These are phyloP conservation scores for Semnornis frantzii DNA, from an alignment of 2,113 vertebrate species.

Conservation along the genomic window DNA sequence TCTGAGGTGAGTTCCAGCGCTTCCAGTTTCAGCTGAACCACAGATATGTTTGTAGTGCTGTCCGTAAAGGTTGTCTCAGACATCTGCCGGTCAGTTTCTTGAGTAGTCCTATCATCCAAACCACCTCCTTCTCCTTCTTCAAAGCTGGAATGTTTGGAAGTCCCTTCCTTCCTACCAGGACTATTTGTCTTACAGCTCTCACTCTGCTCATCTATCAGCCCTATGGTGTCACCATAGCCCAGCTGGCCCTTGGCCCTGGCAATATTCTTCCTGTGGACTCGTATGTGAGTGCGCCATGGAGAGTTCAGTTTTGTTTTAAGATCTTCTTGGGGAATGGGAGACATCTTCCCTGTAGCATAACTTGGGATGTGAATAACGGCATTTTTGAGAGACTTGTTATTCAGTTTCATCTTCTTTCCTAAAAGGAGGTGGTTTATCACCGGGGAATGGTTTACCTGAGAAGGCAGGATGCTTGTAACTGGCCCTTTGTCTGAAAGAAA, in stretches of 20 bases:
- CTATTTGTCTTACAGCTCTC: conserved; percentile 61
- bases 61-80: conserved; percentile 51
- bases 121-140: neutral
- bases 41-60: conserved; percentile 53
- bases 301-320: conserved; percentile 82
- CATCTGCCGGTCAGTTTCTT: conserved; percentile 62
- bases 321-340: conserved; percentile 75
- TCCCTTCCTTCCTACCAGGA: conserved; percentile 5
- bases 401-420: conserved; percentile 85
- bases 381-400: conserved; percentile 76
- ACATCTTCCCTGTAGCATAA: conserved; percentile 64
- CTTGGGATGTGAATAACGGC: conserved; percentile 77
- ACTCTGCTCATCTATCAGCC: conserved; percentile 77
- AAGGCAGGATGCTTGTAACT: conserved; percentile 88
- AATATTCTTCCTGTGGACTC: conserved; percentile 87
- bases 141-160: neutral
- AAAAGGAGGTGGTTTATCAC: conserved; percentile 97
- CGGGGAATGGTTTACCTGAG: conserved; percentile 89
- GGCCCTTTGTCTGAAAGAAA: conserved; percentile 91
- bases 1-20: conserved; percentile 76
- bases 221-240: conserved; percentile 84
- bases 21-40: conserved; percentile 81
- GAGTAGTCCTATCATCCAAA: conserved; percentile 39
- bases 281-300: conserved; percentile 90
- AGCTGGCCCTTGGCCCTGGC: conserved; percentile 84